These are phyloP conservation scores for Serinus canaria DNA, from an alignment of 2,113 vertebrate species.

Conservation along the genomic window DNA sequence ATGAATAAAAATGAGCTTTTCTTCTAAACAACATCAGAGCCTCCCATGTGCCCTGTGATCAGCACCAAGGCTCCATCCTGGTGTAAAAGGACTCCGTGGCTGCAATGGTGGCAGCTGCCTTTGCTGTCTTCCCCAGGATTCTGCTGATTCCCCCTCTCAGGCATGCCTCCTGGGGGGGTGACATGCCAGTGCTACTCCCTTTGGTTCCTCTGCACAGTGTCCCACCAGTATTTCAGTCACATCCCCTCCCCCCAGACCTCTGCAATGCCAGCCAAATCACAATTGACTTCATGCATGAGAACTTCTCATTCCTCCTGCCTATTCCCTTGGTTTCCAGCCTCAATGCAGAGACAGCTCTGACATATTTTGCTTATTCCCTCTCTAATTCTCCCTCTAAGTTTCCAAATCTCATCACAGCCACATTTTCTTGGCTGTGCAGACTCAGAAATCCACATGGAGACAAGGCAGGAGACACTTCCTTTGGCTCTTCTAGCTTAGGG, in stretches of 20 bases:
- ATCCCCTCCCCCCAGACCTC: slow-evolving; percentile 5
- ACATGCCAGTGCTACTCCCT: neutral
- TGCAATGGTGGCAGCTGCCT: neutral
- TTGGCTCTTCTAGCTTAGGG: neutral
- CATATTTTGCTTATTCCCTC: slow-evolving; percentile 50
- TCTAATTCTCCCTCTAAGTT: slow-evolving; percentile 6
- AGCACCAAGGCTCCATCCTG: neutral
- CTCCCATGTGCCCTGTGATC: neutral
- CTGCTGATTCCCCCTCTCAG: neutral
- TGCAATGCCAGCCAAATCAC: slow-evolving; percentile 20
- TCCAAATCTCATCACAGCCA: neutral
- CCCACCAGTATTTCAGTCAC: neutral
- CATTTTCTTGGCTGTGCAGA: neutral
- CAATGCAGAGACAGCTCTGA: slow-evolving; percentile 8
- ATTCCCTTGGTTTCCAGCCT: slow-evolving; percentile 48
- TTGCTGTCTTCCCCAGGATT: neutral
- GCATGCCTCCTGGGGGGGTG: neutral
- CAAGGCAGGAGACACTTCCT: neutral
- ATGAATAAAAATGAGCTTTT: slow-evolving; percentile 44
- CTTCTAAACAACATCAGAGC: neutral
- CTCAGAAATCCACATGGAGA: neutral
- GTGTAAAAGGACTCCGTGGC: neutral
- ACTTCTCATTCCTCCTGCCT: slow-evolving; percentile 29
- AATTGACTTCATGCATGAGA: slow-evolving; percentile 44
- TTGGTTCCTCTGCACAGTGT: neutral